Conservation (phyloP, 2,797 vertebrate species). For the Masticophis lateralis region DNA sequence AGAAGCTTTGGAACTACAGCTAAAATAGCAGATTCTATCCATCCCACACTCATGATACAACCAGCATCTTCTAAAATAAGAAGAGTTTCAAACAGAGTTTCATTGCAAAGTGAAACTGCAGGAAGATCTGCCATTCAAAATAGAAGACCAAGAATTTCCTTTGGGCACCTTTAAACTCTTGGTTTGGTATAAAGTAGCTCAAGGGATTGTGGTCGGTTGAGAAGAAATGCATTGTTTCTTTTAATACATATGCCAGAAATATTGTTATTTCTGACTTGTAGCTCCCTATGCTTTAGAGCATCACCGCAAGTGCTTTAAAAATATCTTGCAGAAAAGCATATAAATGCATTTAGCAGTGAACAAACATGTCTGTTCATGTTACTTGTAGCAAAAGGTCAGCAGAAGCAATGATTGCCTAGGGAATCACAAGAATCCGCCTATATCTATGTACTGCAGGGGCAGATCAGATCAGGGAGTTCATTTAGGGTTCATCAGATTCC, state of each 20-base stretch:
- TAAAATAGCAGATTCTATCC: neutral
- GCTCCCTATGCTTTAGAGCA: neutral
- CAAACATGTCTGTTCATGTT: neutral
- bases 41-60: neutral
- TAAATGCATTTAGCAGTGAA: neutral
- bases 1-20: neutral
- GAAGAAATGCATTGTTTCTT: neutral
- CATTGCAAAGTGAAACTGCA: neutral
- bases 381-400: neutral
- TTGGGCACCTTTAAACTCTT: neutral
- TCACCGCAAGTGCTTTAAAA: neutral
- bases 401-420: neutral
- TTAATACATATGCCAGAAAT: neutral
- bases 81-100: neutral
- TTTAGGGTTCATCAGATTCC: neutral
- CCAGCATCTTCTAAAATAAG: neutral
- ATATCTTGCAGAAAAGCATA: neutral
- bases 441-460: neutral
- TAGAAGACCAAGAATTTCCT: neutral
- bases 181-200: neutral
- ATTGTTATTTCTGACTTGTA: neutral
- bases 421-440: neutral
- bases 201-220: neutral
- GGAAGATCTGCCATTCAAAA: neutral
- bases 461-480: neutral